These are phyloP conservation scores for Euclidia mi DNA, from an alignment of 2,888 invertebrate species.

Conservation along the genomic window DNA sequence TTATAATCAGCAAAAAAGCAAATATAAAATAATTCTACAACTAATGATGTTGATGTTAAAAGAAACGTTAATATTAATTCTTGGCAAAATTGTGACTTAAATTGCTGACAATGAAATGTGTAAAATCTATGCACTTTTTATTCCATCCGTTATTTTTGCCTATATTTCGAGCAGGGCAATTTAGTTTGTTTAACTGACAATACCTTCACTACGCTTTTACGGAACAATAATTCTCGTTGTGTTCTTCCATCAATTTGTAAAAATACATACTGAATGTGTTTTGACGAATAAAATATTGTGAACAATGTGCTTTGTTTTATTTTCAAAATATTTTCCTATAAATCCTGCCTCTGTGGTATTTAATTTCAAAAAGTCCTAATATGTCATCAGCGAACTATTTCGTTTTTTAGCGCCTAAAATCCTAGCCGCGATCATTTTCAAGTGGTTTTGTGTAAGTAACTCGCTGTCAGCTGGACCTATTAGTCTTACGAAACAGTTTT, in stretches of 20 bases:
- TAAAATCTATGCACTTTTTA: too few species aligned
- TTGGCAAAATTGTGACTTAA: background rate
- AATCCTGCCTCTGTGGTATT: too few species aligned
- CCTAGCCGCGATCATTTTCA: too few species aligned
- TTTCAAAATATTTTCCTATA: background rate
- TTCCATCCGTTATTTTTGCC: background rate
- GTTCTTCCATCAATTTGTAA: conserved; percentile 45
- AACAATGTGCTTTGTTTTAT: conserved; percentile 17
- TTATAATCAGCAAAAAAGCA: too few species aligned
- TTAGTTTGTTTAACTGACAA: conserved; percentile 28
- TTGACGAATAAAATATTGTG: conserved; percentile 55
- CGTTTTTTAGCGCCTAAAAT: too few species aligned
- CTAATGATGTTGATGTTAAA: background rate
- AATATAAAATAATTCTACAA: too few species aligned
- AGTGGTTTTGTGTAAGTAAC: too few species aligned
- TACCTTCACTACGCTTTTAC: conserved; percentile 36
- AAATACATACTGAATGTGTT: conserved; percentile 56
- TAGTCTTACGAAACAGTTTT: too few species aligned
- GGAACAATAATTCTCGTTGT: conserved; percentile 41
- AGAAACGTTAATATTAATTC: background rate
- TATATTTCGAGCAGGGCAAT: background rate
- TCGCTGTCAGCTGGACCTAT: too few species aligned
- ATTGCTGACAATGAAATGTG: too few species aligned
- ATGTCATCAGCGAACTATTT: too few species aligned
- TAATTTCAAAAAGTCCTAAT: too few species aligned